These are phyloP conservation scores for Ailuropoda melanoleuca DNA, from an alignment of 2,113 vertebrate species.

Conservation along the genomic window DNA sequence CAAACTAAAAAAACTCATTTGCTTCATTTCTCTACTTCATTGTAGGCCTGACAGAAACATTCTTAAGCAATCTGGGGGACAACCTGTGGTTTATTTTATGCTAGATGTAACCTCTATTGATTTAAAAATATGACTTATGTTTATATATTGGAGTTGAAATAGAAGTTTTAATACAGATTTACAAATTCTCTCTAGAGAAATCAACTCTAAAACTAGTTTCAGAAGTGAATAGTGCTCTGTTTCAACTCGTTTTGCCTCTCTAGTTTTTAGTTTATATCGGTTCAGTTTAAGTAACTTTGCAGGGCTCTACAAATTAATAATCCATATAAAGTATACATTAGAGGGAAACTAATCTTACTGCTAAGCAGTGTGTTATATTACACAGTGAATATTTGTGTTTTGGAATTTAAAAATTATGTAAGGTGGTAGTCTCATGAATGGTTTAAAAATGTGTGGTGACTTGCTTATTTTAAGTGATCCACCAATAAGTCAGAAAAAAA, in stretches of 20 bases:
- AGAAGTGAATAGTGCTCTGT: not conserved
- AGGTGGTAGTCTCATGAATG: constrained; percentile 69
- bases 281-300: constrained; percentile 45
- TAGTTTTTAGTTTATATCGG: constrained; percentile 43
- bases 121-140: constrained; percentile 12
- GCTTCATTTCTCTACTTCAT: constrained; percentile 16
- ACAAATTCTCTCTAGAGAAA: constrained; percentile 45
- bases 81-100: constrained; percentile 64
- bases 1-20: not conserved
- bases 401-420: constrained; percentile 69
- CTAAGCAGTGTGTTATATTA: constrained; percentile 78
- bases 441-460: constrained; percentile 74
- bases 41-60: constrained; percentile 25
- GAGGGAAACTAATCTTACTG: constrained; percentile 78
- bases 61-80: not conserved
- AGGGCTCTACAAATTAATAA: constrained; percentile 52
- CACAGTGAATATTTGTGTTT: constrained; percentile 68
- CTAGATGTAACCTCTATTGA: constrained; percentile 33
- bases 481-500: constrained; percentile 75
- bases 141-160: constrained; percentile 50
- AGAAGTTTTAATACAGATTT: constrained; percentile 37
- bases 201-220: constrained; percentile 18
- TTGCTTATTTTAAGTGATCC: constrained; percentile 80
- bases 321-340: constrained; percentile 52
- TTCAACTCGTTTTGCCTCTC: constrained; percentile 32